Base-by-base conservation (phyloP, 2,888 invertebrate genomes). In the Tillus elongatus region DNA sequence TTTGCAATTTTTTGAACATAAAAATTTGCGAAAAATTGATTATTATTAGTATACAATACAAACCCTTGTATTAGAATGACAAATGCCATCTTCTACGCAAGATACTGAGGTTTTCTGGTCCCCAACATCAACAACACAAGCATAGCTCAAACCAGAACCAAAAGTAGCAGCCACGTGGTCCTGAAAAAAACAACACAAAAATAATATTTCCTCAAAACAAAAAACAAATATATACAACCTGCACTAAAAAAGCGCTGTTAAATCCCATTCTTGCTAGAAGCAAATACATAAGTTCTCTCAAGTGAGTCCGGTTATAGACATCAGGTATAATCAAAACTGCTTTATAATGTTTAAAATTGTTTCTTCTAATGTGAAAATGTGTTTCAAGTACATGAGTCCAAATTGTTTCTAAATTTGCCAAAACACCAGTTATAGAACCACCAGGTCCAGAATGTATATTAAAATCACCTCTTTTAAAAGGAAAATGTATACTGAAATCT, bases 31-130 rank as follows among this genome's bases (percentile, higher is more conserved):
- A n/a, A n/a, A n/a, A n/a, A n/a, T 15, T 32, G 11, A 4, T 16
- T 41, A 13, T 15, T 16, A 30, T 28, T 1, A 15, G 32, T 15
- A 32, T 10, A 15, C 4, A 8, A 11, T 13, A 37, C 13, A 24
- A 26, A 82, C 77, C 56, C 92, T 71, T 0, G 93, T 90, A 45
- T 83, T 82, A 47, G 84, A 78, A 55, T 90, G 89, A 13, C 93
- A 93, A 41, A 95, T 86, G 1, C 92, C 93, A 70, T 95, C 95
- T 68, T 95, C 95, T 1, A 95, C 91, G 68, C 95, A 96, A 2
- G 91, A 91, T 12, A 96, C 84, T 0, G 92, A 89, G 0, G 90
- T 91, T 69, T 95, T 95, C 61, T 93, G 90, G 58, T 93, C 93
- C 0, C 95, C 95, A 35, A 95, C 82, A 61, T 95, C 93, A 1